A percentile compares a stretch with the other conserved stretches of the same genome.
Conservation (phyloP, 2,888 invertebrate species). For the Agrotis clavis region DNA sequence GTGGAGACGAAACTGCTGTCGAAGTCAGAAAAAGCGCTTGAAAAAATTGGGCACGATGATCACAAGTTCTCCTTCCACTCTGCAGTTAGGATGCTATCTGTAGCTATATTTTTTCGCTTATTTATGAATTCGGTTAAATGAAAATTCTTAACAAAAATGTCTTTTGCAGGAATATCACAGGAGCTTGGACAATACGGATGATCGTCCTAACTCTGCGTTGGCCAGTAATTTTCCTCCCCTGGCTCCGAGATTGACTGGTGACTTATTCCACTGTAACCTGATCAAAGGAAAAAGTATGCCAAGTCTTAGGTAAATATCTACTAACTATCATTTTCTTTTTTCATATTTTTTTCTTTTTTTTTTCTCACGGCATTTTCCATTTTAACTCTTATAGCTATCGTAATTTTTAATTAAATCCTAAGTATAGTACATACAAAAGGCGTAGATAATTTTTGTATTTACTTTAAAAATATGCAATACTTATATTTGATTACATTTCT, state of each 20-base stretch:
- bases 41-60: slow-evolving; percentile 96
- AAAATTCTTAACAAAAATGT: slow-evolving; percentile 24
- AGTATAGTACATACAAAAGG: slow-evolving; percentile 34
- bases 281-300: slow-evolving; percentile 99
- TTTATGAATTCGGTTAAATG: slow-evolving; percentile 33
- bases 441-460: slow-evolving; percentile 51
- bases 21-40: slow-evolving; percentile 97
- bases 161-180: slow-evolving; percentile 94
- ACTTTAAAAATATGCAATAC: slow-evolving; percentile 40
- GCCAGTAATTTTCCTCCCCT: slow-evolving; percentile 92
- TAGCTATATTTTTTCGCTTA: slow-evolving; percentile 81
- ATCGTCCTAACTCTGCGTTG: slow-evolving; percentile 93
- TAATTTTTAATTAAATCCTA: slow-evolving; percentile 38
- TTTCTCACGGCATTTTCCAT: slow-evolving; percentile 59
- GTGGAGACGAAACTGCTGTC: slow-evolving; percentile 97
- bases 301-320: slow-evolving; percentile 95
- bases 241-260: slow-evolving; percentile 88
- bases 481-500: slow-evolving; percentile 41
- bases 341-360: slow-evolving; percentile 47
- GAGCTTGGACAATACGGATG: slow-evolving; percentile 95
- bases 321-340: slow-evolving; percentile 10
- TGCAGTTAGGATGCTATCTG: slow-evolving; percentile 92
- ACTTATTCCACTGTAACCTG: slow-evolving; percentile 92
- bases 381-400: slow-evolving; percentile 47
- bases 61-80: slow-evolving; percentile 91